A percentile compares a stretch with the other conserved stretches of the same genome.
Evolutionary conservation across 1,140 invertebrate genomes (phyloP).

Genomic region (Cydia amplana): DNA sequence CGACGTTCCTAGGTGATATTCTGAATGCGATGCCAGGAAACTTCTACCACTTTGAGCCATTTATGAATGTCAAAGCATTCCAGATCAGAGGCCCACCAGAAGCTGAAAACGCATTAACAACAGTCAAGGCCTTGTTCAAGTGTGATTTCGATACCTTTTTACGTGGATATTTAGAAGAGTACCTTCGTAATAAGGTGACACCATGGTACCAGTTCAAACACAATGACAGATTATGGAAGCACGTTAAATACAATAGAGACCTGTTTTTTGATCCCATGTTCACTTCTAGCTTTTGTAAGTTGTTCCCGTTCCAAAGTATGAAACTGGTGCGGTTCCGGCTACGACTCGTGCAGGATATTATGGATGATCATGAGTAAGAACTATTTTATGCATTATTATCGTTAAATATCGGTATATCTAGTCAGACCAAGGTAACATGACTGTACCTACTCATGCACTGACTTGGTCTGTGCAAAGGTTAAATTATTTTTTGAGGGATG

Average conservation of each 20-base stretch:
- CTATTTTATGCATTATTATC: not conserved
- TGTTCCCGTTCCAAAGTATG: constrained; percentile 93
- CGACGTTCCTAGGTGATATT: constrained; percentile 92
- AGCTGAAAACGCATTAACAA: constrained; percentile 82
- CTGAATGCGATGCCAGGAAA: constrained; percentile 90
- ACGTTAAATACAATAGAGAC: constrained; percentile 85
- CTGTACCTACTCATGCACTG: no score
- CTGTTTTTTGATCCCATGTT: constrained; percentile 89
- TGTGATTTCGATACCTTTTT: constrained; percentile 90
- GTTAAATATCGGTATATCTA: no score
- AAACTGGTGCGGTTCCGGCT: constrained; percentile 90
- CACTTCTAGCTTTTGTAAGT: constrained; percentile 87
- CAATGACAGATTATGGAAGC: constrained; percentile 89
- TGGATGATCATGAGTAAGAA: constrained; percentile 86
- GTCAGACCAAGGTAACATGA: no score
- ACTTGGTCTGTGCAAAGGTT: no score
- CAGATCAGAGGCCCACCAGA: constrained; percentile 87
- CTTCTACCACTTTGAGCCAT: constrained; percentile 93
- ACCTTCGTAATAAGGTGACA: constrained; percentile 75
- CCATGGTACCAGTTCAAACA: constrained; percentile 87
- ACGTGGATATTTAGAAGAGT: constrained; percentile 81
- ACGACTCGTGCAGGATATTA: constrained; percentile 84
- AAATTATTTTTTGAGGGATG: no score
- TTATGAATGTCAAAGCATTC: constrained; percentile 89
- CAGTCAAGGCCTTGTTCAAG: constrained; percentile 85